Evolutionary conservation across 2,113 vertebrate species (phyloP).

Genomic region (Castor canadensis): DNA sequence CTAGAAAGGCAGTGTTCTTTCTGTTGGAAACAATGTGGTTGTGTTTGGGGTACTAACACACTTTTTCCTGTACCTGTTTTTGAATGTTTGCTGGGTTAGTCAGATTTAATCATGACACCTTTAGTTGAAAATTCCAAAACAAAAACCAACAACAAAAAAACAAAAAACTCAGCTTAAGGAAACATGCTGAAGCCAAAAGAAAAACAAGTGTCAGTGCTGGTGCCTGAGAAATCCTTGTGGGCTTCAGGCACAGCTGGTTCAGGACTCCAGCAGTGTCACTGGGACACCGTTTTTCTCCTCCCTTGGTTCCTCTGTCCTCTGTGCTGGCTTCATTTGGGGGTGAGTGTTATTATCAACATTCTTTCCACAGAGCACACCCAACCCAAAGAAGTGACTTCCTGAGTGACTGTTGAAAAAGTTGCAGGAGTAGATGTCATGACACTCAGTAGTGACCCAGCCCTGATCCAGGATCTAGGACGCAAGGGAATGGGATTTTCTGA

Average conservation of each 20-base stretch:
- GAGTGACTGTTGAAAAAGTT: neutral
- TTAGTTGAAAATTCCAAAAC: neutral
- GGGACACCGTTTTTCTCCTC: neutral
- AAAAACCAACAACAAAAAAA: neutral
- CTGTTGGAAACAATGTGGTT: neutral
- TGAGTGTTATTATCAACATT: neutral
- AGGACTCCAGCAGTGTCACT: accelerated
- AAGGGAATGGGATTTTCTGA: neutral
- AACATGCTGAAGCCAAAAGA: neutral
- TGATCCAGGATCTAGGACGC: neutral
- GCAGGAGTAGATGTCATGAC: neutral
- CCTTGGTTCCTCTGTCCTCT: neutral
- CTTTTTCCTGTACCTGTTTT: neutral
- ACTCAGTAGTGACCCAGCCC: accelerated
- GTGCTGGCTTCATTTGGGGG: neutral
- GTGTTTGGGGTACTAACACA: neutral
- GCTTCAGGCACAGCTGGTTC: neutral
- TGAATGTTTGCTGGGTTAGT: neutral
- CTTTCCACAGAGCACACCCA: neutral
- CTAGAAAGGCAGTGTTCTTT: neutral
- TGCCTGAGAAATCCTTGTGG: neutral
- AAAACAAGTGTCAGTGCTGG: neutral
- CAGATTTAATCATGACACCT: too few species aligned
- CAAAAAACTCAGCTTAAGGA: neutral
- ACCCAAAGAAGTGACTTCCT: neutral